These are phyloP conservation scores for Origma solitaria DNA, from an alignment of 2,113 vertebrate genomes.

Conservation along the genomic window DNA sequence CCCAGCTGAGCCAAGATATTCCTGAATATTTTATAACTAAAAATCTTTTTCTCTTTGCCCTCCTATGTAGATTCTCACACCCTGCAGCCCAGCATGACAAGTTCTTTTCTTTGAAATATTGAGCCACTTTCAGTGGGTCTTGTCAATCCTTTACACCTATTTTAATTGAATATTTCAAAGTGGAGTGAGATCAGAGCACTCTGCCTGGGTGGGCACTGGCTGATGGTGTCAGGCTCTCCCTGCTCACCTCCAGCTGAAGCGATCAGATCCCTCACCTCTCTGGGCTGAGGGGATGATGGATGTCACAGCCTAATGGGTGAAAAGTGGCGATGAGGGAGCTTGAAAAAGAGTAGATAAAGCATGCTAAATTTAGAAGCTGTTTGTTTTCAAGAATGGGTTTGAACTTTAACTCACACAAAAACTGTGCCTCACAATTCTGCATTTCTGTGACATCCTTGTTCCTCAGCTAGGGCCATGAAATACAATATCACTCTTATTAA, in stretches of 20 bases:
- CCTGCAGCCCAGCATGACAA: not conserved
- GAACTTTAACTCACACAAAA: not conserved
- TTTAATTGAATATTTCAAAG: conserved; percentile 54
- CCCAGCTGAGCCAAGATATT: not conserved
- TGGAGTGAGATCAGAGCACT: not conserved
- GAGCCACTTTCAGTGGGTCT: not conserved
- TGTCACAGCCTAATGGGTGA: conserved; percentile 7
- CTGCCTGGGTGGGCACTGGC: not conserved
- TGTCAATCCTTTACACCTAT: conserved; percentile 30
- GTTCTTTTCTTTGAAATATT: conserved; percentile 29
- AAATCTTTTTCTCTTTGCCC: conserved; percentile 29
- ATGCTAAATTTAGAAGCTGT: not conserved
- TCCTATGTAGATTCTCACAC: conserved; percentile 37
- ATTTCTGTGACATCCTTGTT: not conserved
- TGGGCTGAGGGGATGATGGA: not conserved
- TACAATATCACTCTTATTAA: not conserved
- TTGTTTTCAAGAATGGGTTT: not conserved
- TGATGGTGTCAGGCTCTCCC: not conserved
- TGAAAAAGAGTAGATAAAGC: not conserved
- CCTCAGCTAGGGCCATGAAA: not conserved
- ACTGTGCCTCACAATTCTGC: rapidly evolving
- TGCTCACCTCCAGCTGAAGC: not conserved
- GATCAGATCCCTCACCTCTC: not conserved
- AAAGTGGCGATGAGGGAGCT: not conserved
- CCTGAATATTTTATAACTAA: conserved; percentile 52